These are phyloP conservation scores for Theristicus caerulescens DNA, from an alignment of 2,113 vertebrate genomes.

Conservation along the genomic window DNA sequence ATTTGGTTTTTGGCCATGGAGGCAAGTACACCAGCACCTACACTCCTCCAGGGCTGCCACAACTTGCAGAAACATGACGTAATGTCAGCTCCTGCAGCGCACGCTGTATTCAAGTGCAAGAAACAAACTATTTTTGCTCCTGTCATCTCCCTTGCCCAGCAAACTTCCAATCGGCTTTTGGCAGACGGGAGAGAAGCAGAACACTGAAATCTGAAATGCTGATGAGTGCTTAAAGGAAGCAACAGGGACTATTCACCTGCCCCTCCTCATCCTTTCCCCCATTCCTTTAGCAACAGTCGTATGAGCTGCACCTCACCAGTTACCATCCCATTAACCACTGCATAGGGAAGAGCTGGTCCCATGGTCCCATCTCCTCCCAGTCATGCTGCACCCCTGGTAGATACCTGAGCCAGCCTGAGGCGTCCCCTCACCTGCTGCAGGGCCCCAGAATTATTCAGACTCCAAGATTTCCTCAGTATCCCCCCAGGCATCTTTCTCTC, in stretches of 20 bases:
- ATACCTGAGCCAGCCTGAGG: not conserved
- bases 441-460: not conserved
- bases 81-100: not conserved
- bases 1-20: not conserved
- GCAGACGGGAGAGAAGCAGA: not conserved
- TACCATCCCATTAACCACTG: not conserved
- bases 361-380: not conserved
- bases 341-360: not conserved
- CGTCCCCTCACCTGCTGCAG: not conserved
- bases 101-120: not conserved
- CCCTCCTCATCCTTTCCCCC: not conserved
- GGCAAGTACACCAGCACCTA: not conserved
- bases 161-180: not conserved
- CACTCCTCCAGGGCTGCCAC: not conserved
- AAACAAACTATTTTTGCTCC: not conserved
- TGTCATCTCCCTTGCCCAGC: not conserved
- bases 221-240: not conserved
- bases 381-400: accelerated
- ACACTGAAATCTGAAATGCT: not conserved
- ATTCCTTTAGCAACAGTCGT: not conserved
- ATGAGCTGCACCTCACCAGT: not conserved
- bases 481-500: not conserved
- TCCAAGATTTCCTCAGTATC: not conserved
- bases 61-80: not conserved
- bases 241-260: not conserved